These are phyloP conservation scores for Squalus acanthias DNA, from an alignment of 2,797 vertebrate genomes.

Conservation along the genomic window DNA sequence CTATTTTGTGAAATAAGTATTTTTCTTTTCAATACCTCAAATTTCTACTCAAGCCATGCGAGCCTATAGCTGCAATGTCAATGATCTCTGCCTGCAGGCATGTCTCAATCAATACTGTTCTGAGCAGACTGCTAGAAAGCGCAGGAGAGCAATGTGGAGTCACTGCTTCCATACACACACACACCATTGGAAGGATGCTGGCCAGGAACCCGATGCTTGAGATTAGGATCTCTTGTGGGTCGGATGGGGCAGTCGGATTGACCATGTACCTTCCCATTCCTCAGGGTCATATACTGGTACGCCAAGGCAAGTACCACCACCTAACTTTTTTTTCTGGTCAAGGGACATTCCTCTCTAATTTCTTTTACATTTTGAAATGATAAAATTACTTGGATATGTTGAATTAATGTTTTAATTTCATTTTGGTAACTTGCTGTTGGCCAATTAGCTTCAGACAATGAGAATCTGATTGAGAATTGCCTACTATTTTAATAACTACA, in stretches of 20 bases:
- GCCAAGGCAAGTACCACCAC: neutral
- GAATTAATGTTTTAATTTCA: neutral
- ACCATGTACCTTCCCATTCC: neutral
- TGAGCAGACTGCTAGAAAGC: neutral
- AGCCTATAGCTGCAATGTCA: neutral
- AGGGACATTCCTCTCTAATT: neutral
- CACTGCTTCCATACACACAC: neutral
- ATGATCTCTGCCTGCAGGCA: neutral
- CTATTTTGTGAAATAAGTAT: neutral
- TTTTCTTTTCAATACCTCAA: neutral
- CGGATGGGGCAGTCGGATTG: neutral
- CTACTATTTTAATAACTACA: neutral
- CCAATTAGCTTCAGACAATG: neutral
- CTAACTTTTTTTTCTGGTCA: neutral
- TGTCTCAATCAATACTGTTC: neutral
- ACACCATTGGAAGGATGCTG: neutral
- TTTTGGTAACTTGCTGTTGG: neutral
- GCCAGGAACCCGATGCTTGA: neutral
- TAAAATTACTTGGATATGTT: neutral
- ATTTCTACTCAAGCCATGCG: neutral
- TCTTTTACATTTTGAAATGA: neutral
- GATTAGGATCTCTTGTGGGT: neutral
- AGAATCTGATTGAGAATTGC: neutral
- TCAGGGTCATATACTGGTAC: neutral
- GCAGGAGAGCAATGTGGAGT: neutral